These are phyloP conservation scores for Turdus rufiventris DNA, from an alignment of 2,113 vertebrate species.

Conservation along the genomic window DNA sequence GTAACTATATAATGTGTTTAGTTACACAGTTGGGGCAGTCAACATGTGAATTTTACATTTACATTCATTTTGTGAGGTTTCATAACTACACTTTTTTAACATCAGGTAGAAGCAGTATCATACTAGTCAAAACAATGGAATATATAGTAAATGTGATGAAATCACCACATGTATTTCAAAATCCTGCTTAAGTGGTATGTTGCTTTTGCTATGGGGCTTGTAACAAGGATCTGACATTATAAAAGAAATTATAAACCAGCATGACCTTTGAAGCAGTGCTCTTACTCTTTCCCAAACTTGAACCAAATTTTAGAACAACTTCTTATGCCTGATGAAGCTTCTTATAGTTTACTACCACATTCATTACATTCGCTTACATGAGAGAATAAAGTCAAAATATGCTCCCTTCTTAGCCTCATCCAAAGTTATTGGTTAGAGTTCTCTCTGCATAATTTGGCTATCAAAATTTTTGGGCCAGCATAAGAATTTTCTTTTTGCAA, in stretches of 20 bases:
- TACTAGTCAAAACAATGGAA: neutral
- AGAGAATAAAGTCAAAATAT: neutral
- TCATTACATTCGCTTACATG: neutral
- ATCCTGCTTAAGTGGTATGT: neutral
- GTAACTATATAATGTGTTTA: neutral
- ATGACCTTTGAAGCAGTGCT: neutral
- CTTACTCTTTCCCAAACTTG: neutral
- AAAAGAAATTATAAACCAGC: neutral
- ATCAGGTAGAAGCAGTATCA: slow-evolving; percentile 15
- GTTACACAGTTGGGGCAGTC: neutral
- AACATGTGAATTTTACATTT: slow-evolving; percentile 48
- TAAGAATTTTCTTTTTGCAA: neutral
- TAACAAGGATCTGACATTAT: neutral
- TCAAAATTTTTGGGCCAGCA: neutral
- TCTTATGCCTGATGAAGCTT: neutral
- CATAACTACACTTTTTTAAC: neutral
- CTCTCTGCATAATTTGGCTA: neutral
- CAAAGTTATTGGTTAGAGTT: neutral
- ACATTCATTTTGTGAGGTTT: slow-evolving; percentile 37
- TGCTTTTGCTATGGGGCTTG: neutral
- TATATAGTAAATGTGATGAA: neutral
- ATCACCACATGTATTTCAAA: neutral
- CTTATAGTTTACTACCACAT: neutral
- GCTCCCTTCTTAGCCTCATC: neutral
- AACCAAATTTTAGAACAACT: neutral